Percentiles rank a stretch among this genome's conserved stretches.
phyloP scores from a whole-genome alignment of 1,140 invertebrate species.

The Diuraphis noxia region DNA sequence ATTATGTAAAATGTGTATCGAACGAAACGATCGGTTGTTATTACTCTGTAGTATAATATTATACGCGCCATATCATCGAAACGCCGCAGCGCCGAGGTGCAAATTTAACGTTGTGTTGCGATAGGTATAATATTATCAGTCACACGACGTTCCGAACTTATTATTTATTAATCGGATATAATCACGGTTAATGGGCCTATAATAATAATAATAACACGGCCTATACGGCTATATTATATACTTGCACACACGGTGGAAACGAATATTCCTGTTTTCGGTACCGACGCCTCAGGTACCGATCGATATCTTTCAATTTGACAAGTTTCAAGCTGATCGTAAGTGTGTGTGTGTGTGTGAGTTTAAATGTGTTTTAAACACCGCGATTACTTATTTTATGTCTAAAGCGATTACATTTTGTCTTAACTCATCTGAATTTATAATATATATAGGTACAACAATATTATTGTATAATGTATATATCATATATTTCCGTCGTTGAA shows the following conservation, averaged over 20 bases:
- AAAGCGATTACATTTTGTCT: not conserved
- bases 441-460: not conserved
- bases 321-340: not conserved
- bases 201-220: constrained; percentile 21
- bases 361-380: not conserved
- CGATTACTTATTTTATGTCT: not conserved
- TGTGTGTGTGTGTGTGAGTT: not conserved
- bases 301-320: constrained; percentile 26
- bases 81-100: not conserved
- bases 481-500: not conserved
- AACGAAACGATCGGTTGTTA: not conserved
- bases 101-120: not conserved
- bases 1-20: not conserved
- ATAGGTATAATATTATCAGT: constrained; percentile 2
- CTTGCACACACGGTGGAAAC: not conserved
- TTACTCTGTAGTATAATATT: not conserved
- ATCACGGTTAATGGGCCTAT: not conserved
- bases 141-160: not conserved
- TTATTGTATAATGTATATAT: not conserved
- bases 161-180: constrained; percentile 30
- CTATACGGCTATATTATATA: not conserved
- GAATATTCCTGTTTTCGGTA: constrained; percentile 23
- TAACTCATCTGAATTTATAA: not conserved
- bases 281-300: constrained; percentile 16
- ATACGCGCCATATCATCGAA: not conserved